Evolutionary conservation across 2,797 vertebrate species (phyloP).

Genomic region (Gambusia yucatana): DNA sequence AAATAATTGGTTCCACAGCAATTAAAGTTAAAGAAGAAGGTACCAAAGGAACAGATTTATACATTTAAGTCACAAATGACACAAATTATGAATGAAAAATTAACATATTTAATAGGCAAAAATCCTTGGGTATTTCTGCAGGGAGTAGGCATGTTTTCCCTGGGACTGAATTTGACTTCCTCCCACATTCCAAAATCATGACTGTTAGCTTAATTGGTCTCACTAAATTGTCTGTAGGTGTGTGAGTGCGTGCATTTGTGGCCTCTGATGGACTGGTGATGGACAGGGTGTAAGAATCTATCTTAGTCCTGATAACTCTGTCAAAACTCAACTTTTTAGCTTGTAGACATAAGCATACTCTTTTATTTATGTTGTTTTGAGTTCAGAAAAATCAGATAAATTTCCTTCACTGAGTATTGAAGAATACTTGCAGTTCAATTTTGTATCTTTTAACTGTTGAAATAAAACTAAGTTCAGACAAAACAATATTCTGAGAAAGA

Average conservation of each 20-base stretch:
- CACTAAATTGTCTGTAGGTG: not conserved
- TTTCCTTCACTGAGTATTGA: not conserved
- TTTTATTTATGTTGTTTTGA: not conserved
- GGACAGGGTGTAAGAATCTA: not conserved
- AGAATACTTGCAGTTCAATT: not conserved
- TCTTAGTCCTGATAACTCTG: not conserved
- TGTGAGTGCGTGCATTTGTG: too few relatives aligned
- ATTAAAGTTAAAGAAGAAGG: not conserved
- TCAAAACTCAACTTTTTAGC: not conserved
- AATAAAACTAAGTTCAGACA: not conserved
- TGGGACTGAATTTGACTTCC: not conserved
- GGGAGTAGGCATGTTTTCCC: not conserved
- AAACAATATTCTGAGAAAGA: not conserved
- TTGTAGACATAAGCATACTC: not conserved
- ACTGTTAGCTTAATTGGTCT: not conserved
- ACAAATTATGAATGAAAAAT: not conserved
- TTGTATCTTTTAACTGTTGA: not conserved
- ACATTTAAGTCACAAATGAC: not conserved
- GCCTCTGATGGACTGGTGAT: too few relatives aligned
- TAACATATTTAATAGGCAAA: not conserved
- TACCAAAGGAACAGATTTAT: not conserved
- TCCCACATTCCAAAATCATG: not conserved
- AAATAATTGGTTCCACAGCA: not conserved
- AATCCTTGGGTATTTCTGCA: not conserved
- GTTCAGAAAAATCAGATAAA: not conserved